Evolutionary conservation across 2,113 vertebrate genomes (phyloP).

Genomic region (Hydrolagus affinis): DNA sequence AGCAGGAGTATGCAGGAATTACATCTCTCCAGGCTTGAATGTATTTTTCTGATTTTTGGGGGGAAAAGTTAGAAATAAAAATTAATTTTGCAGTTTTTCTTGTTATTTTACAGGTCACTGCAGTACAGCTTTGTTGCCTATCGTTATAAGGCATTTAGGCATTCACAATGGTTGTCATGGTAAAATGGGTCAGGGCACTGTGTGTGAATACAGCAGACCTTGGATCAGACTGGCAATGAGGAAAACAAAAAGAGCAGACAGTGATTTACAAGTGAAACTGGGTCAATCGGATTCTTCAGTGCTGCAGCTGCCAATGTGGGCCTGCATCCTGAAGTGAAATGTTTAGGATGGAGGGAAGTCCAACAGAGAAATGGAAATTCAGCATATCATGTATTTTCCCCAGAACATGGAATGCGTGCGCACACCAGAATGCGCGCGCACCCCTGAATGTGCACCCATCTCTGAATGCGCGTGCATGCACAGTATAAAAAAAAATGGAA

Average conservation of each 20-base stretch:
- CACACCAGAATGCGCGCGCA: too few species aligned
- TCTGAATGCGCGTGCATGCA: too few species aligned
- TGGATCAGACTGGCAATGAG: slow-evolving; percentile 51
- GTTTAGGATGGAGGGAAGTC: neutral
- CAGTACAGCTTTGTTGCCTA: neutral
- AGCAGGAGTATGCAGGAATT: too few species aligned
- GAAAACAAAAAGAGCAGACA: slow-evolving; percentile 50
- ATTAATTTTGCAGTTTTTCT: slow-evolving; percentile 31
- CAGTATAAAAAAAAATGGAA: too few species aligned
- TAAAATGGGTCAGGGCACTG: slow-evolving; percentile 71
- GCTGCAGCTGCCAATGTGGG: slow-evolving; percentile 56
- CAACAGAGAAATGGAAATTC: neutral
- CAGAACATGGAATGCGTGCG: too few species aligned
- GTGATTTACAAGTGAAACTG: slow-evolving; percentile 73
- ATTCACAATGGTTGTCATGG: slow-evolving; percentile 67
- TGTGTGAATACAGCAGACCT: slow-evolving; percentile 57
- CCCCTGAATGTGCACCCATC: too few species aligned
- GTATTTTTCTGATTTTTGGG: too few species aligned
- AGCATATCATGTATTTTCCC: neutral
- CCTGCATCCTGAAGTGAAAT: slow-evolving; percentile 41
- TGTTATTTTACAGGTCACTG: neutral
- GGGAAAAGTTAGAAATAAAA: too few species aligned
- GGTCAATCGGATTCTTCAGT: slow-evolving; percentile 73
- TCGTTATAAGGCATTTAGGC: slow-evolving; percentile 36
- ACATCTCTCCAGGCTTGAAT: neutral